Conservation (phyloP, 2,113 vertebrate species). For the Sialia sialis region DNA sequence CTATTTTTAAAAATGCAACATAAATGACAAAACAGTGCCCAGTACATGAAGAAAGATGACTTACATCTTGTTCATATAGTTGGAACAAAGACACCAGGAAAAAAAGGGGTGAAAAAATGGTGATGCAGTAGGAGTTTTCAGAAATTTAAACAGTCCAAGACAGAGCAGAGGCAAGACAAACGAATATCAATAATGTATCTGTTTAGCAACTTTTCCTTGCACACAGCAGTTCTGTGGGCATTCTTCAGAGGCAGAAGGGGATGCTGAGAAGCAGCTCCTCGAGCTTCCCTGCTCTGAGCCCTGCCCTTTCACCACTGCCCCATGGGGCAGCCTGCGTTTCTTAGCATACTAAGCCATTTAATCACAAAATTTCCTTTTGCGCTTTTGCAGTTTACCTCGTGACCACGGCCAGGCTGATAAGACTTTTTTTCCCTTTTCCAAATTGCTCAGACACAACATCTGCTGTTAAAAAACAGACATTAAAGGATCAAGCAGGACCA, state of each 20-base stretch:
- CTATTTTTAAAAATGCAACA: neutral
- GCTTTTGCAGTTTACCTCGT: neutral
- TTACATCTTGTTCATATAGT: neutral
- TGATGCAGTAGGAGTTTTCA: neutral
- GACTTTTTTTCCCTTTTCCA: neutral
- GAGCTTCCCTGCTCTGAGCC: neutral
- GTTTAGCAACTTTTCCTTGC: neutral
- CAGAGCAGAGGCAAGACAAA: neutral
- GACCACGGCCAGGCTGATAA: neutral
- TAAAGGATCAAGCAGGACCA: neutral
- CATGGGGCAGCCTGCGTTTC: neutral
- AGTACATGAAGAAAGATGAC: neutral
- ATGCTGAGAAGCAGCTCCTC: neutral
- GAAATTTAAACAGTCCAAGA: neutral
- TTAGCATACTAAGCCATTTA: neutral
- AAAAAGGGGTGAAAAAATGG: neutral
- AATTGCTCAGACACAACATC: neutral
- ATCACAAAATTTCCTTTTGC: neutral
- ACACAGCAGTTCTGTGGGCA: no score
- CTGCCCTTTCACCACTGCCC: neutral
- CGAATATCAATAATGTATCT: neutral
- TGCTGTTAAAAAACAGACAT: neutral
- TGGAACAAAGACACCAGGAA: neutral
- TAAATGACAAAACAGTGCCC: neutral
- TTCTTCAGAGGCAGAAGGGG: no score